These are phyloP conservation scores for Actenoides hombroni DNA, from an alignment of 2,113 vertebrate species.

Conservation along the genomic window DNA sequence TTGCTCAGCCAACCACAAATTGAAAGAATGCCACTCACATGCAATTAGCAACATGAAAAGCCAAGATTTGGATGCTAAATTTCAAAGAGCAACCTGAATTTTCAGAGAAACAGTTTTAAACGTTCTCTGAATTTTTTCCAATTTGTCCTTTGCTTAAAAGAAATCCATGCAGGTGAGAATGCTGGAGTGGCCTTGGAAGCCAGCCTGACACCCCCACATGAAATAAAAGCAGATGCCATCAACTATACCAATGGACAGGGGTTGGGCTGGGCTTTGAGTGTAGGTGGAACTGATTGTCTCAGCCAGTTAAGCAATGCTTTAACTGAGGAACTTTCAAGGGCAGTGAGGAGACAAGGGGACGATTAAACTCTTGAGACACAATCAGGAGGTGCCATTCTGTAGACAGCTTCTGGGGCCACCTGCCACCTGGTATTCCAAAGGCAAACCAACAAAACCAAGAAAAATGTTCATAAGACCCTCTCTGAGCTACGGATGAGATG, in stretches of 20 bases:
- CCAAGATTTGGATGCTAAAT: background rate
- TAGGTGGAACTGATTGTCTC: background rate
- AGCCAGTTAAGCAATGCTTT: background rate
- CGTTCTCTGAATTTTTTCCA: background rate
- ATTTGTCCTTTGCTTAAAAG: background rate
- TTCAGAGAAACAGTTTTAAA: background rate
- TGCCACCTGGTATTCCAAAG: background rate
- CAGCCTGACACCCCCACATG: background rate
- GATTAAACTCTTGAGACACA: background rate
- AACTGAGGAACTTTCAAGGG: background rate
- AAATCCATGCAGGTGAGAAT: background rate
- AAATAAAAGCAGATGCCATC: background rate
- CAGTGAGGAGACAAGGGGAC: background rate
- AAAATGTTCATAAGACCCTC: background rate
- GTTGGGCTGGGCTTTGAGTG: background rate
- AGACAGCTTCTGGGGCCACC: background rate
- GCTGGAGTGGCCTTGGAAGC: background rate
- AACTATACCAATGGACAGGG: background rate
- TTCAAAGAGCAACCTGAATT: background rate
- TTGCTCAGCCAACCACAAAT: background rate
- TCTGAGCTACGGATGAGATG: slow-evolving; percentile 10
- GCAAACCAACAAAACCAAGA: background rate
- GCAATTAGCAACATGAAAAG: background rate
- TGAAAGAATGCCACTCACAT: background rate
- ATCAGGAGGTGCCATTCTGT: background rate